These are phyloP conservation scores for Caenorhabditis japonica DNA, from an alignment of 2,888 invertebrate species.

Conservation along the genomic window DNA sequence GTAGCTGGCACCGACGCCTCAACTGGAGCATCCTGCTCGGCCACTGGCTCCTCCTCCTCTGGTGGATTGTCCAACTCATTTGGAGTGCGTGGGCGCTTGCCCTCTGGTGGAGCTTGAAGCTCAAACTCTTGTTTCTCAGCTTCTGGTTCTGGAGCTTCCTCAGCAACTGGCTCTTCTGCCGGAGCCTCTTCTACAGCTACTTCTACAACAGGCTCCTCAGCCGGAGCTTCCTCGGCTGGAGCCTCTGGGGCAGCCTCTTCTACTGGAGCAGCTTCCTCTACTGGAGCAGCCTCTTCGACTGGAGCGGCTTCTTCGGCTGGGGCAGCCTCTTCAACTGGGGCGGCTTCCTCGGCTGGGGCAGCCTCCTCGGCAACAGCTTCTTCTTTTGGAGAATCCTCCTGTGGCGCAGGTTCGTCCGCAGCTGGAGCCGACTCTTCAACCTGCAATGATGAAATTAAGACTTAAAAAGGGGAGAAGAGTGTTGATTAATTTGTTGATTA, in stretches of 20 bases:
- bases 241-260: constrained; percentile 8
- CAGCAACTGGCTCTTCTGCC: constrained; percentile 46
- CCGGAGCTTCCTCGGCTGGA: constrained; percentile 43
- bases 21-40: constrained; percentile 52
- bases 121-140: constrained; percentile 68
- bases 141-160: constrained; percentile 47
- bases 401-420: constrained; percentile 32
- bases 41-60: constrained; percentile 58
- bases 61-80: constrained; percentile 71
- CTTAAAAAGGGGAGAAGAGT: background rate
- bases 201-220: constrained; percentile 37
- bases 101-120: constrained; percentile 74
- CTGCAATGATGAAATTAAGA: constrained; percentile 8
- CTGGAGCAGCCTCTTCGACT: background rate
- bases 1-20: constrained; percentile 58
- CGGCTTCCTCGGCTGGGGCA: constrained; percentile 29
- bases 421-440: constrained; percentile 44
- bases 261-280: constrained; percentile 25
- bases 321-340: constrained; percentile 24
- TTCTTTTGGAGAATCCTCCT: constrained; percentile 22
- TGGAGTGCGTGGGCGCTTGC: constrained; percentile 74
- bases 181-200: constrained; percentile 35
- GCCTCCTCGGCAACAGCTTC: constrained; percentile 45
- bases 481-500: constrained; percentile 8
- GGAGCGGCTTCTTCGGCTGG: constrained; percentile 6